phyloP scores from a whole-genome alignment of 2,888 invertebrate genomes.

The Dendrolimus pini region DNA sequence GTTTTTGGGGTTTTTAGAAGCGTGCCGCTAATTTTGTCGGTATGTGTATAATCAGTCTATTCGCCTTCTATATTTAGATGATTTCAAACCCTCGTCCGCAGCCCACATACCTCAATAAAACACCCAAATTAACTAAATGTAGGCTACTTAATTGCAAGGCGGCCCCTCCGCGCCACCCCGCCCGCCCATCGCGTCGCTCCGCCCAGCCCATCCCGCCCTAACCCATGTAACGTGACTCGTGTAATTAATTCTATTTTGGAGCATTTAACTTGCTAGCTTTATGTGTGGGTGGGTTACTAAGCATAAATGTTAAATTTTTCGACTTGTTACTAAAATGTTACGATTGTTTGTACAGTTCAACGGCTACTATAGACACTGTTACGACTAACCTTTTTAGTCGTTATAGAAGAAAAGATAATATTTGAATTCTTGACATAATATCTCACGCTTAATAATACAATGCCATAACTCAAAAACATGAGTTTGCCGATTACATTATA shows the following conservation, averaged over 20 bases:
- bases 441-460: too few relatives aligned
- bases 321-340: neutral
- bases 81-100: neutral
- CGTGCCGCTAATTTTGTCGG: too few relatives aligned
- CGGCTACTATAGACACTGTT: too few relatives aligned
- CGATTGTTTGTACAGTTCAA: too few relatives aligned
- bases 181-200: constrained; percentile 5
- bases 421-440: too few relatives aligned
- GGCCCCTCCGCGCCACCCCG: constrained; percentile 19
- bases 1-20: too few relatives aligned
- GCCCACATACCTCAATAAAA: neutral
- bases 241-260: constrained; percentile 32
- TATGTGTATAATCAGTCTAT: too few relatives aligned
- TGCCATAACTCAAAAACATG: too few relatives aligned
- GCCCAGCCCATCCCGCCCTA: constrained; percentile 16
- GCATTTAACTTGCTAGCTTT: constrained; percentile 11
- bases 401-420: too few relatives aligned
- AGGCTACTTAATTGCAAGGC: constrained; percentile 38
- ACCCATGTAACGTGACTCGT: constrained; percentile 21
- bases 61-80: neutral
- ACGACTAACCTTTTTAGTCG: too few relatives aligned
- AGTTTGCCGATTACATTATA: too few relatives aligned
- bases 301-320: constrained; percentile 8
- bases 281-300: neutral
- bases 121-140: constrained; percentile 39